These are phyloP conservation scores for Elaeidobius kamerunicus DNA, from an alignment of 2,888 invertebrate genomes.

Conservation along the genomic window DNA sequence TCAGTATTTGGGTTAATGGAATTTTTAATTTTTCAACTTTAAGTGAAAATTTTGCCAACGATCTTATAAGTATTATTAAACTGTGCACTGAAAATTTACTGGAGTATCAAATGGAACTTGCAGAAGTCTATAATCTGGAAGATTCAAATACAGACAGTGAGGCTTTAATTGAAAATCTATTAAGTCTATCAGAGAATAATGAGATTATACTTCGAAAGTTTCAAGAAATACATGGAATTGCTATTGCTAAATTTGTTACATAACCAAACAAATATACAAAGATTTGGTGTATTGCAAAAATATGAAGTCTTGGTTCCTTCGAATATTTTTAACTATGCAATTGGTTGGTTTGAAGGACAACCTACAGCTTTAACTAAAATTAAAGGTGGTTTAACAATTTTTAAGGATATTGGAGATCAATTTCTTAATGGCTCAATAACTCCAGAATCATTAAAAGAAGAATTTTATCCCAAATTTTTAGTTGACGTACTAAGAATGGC, in stretches of 20 bases:
- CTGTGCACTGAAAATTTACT: conserved; percentile 34
- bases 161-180: conserved; percentile 26
- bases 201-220: conserved; percentile 37
- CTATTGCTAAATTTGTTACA: conserved; percentile 58
- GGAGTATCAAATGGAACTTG: conserved; percentile 36
- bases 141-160: neutral
- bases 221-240: conserved; percentile 49
- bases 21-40: conserved; percentile 39
- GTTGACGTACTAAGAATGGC: conserved; percentile 38
- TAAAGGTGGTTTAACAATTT: conserved; percentile 37
- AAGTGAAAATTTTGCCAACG: conserved; percentile 37
- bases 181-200: conserved; percentile 14
- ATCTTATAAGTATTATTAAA: conserved; percentile 38
- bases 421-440: conserved; percentile 37
- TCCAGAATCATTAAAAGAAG: conserved; percentile 3
- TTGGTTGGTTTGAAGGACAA: conserved; percentile 50
- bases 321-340: conserved; percentile 50
- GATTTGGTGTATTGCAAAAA: conserved; percentile 52
- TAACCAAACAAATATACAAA: conserved; percentile 55
- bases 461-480: conserved; percentile 33
- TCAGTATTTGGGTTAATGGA: conserved; percentile 58
- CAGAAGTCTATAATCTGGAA: conserved; percentile 21
- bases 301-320: conserved; percentile 49
- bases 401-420: conserved; percentile 34
- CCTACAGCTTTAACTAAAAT: conserved; percentile 30